Evolutionary conservation across 2,888 invertebrate genomes (phyloP).

Genomic region (Melinaea menophilus): DNA sequence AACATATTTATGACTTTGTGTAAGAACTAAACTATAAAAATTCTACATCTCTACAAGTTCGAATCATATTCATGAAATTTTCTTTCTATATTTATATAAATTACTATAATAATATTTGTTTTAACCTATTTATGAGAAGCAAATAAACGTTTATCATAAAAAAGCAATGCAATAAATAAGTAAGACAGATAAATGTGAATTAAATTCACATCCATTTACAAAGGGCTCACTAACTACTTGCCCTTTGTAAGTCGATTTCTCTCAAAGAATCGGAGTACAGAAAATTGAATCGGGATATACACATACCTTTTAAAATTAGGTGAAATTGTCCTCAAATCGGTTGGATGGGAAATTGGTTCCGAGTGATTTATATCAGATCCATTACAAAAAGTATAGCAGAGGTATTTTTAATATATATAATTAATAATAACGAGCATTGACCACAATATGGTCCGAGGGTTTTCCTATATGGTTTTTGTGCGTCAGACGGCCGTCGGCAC

Average conservation of each 20-base stretch:
- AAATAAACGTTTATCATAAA: not conserved
- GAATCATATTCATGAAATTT: too few species aligned
- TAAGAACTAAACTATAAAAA: too few species aligned
- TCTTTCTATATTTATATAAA: too few species aligned
- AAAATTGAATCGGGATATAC: slow-evolving; percentile 18
- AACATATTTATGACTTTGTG: too few species aligned
- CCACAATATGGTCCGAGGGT: too few species aligned
- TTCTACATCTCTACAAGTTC: too few species aligned
- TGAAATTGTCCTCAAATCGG: slow-evolving; percentile 12
- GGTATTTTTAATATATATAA: too few species aligned
- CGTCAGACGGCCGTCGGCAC: too few species aligned
- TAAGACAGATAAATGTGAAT: not conserved
- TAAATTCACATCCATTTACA: slow-evolving; percentile 11
- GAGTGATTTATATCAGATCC: not conserved
- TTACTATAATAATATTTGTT: too few species aligned
- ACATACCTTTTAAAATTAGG: slow-evolving; percentile 11
- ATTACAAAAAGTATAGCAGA: not conserved
- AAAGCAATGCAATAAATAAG: not conserved
- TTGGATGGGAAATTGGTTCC: not conserved
- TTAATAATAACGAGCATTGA: too few species aligned
- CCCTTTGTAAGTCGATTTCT: slow-evolving; percentile 19
- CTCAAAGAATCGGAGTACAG: slow-evolving; percentile 14
- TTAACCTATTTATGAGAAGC: too few species aligned
- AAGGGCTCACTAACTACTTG: slow-evolving; percentile 7
- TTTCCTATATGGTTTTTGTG: too few species aligned